Evolutionary conservation across 2,797 vertebrate species (phyloP), one percentile per base, ranked within the genome.

Genomic region (Bovichtus variegatus): DNA sequence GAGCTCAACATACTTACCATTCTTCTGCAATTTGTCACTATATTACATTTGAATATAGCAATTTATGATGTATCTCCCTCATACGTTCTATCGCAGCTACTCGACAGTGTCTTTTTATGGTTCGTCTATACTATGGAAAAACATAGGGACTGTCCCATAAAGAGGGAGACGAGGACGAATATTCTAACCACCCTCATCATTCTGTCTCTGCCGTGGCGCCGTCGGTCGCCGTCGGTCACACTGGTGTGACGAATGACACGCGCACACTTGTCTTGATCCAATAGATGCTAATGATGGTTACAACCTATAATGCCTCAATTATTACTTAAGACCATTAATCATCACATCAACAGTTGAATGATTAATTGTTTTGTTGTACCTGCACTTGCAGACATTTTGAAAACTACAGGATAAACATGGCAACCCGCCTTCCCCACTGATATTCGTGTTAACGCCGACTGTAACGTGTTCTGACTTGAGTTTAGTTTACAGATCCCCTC

Each of bases 401-500:
- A 68, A 57, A 46, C 21, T 25, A 51, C 16, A 64, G n/a, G 11
- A 7, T 16, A 19, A 38, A 4, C 11, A 55, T 16, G n/a, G n/a
- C n/a, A n/a, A n/a, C n/a, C n/a, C n/a, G n/a, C n/a, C n/a, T n/a
- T n/a, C n/a, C n/a, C n/a, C n/a, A n/a, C n/a, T n/a, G n/a, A n/a
- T n/a, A n/a, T n/a, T n/a, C n/a, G n/a, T n/a, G n/a, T 65, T 36
- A 18, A 12, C 13, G 16, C 18, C 38, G 19, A 0, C 11, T 25
- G 11, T 63, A 27, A 31, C 3, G 2, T 41, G 23, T 50, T 57
- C 5, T 61, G 18, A 71, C 57, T 74, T 76, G 25, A 76, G n/a
- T 66, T 70, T 40, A 55, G 46, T 78, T 40, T 47, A 31, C 41
- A 49, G 21, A 50, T 68, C 34, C 72, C 27, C 13, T 46, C 29